A percentile compares a stretch with the other conserved stretches of the same genome.
phyloP scores from a whole-genome alignment of 2,113 vertebrate genomes.

The Sphyrna mokarran region DNA sequence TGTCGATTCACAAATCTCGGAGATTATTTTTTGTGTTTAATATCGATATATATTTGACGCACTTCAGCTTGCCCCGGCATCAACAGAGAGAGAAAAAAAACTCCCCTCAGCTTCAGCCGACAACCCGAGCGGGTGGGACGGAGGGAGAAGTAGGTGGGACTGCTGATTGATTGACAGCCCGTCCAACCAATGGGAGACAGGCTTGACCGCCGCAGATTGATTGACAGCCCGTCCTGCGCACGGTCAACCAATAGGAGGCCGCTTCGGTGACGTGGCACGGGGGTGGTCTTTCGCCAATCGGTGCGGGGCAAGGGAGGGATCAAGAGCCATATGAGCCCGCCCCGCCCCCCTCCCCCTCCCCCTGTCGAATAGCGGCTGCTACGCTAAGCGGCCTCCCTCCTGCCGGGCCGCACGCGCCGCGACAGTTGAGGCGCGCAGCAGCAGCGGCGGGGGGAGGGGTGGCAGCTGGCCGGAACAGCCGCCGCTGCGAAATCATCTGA shows the following conservation, averaged over 20 bases:
- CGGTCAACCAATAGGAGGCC: neutral
- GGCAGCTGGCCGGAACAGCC: neutral
- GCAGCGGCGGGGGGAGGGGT: neutral
- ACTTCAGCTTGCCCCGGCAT: neutral
- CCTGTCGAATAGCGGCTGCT: neutral
- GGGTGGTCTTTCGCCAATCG: neutral
- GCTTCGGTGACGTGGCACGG: neutral
- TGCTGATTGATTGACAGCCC: neutral
- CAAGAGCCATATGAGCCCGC: too few species aligned
- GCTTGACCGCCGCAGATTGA: neutral
- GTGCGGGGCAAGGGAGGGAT: neutral
- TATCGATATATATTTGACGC: neutral
- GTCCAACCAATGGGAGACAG: neutral
- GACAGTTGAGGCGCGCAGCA: too few species aligned
- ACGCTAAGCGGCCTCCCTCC: neutral
- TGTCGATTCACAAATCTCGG: neutral
- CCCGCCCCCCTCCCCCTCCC: too few species aligned
- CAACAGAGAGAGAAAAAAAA: too few species aligned
- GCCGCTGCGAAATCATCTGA: constrained; percentile 19
- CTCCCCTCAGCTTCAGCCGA: neutral
- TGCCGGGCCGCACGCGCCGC: neutral
- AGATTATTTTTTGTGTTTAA: neutral
- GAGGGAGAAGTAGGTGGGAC: neutral
- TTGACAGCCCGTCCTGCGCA: neutral
- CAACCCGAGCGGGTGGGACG: neutral